Percentiles rank a stretch among this genome's conserved stretches.
Conservation (phyloP, 1,140 invertebrate species). For the Ooceraea biroi region DNA sequence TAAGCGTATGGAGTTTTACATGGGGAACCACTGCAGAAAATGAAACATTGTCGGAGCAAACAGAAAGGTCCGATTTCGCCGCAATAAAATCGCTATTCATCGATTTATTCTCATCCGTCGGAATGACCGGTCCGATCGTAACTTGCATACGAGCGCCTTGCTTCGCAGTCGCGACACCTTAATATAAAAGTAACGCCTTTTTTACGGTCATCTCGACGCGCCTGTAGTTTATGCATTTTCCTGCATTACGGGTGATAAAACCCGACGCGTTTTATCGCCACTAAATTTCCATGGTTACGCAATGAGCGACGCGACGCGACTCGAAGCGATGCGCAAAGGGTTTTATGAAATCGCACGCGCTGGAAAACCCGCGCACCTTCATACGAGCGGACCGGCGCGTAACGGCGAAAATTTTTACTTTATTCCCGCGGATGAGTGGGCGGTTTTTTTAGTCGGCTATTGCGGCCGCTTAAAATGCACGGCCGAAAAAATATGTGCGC, state of each 20-base stretch:
- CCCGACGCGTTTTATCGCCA: slow-evolving; percentile 36
- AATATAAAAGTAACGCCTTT: slow-evolving; percentile 42
- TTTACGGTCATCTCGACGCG: slow-evolving; percentile 10
- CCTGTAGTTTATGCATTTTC: slow-evolving; percentile 49
- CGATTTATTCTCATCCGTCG: neutral
- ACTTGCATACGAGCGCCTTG: neutral
- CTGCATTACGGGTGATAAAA: slow-evolving; percentile 49
- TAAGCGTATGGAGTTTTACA: neutral
- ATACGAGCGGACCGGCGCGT: neutral
- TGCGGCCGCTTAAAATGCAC: slow-evolving; percentile 28
- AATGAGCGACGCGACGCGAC: slow-evolving; percentile 23
- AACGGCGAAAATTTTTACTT: slow-evolving; percentile 35
- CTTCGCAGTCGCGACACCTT: neutral
- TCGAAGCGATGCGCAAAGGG: neutral
- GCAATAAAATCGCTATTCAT: neutral
- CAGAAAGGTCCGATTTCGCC: neutral
- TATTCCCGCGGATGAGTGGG: neutral
- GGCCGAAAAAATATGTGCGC: neutral
- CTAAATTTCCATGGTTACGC: slow-evolving; percentile 54
- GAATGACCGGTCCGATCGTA: slow-evolving; percentile 24
- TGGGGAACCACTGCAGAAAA: neutral
- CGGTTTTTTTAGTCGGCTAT: slow-evolving; percentile 25
- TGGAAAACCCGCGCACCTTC: slow-evolving; percentile 15
- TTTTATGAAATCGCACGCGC: slow-evolving; percentile 49
- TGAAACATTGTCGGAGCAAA: slow-evolving; percentile 1